Evolutionary conservation across 1,140 invertebrate genomes (phyloP).

Genomic region (Leptonema lineaticorne): DNA sequence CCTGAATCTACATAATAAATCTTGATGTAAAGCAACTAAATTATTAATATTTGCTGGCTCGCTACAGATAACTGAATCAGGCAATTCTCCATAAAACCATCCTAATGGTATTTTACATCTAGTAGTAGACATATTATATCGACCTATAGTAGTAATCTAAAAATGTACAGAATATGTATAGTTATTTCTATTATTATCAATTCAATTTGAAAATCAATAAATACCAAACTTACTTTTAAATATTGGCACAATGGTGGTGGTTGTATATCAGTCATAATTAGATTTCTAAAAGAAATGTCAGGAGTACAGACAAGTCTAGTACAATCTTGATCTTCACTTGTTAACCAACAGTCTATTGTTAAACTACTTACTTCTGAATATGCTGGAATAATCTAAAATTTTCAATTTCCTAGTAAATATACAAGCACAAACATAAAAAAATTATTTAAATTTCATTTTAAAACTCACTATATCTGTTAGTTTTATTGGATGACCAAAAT

Average conservation of each 20-base stretch:
- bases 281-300: slow-evolving; percentile 80
- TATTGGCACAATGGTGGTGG: slow-evolving; percentile 86
- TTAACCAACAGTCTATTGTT: slow-evolving; percentile 86
- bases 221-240: slow-evolving; percentile 69
- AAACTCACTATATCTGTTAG: slow-evolving; percentile 75
- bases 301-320: slow-evolving; percentile 81
- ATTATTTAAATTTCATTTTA: not conserved
- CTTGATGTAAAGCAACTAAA: slow-evolving; percentile 49
- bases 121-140: slow-evolving; percentile 87
- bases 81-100: slow-evolving; percentile 88
- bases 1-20: slow-evolving; percentile 52
- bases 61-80: slow-evolving; percentile 61
- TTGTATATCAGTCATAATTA: slow-evolving; percentile 85
- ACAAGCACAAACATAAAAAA: not conserved
- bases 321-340: slow-evolving; percentile 79
- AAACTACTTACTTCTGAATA: slow-evolving; percentile 84
- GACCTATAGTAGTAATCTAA: slow-evolving; percentile 81
- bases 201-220: not conserved
- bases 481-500: slow-evolving; percentile 82
- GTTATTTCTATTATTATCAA: not conserved
- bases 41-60: slow-evolving; percentile 51
- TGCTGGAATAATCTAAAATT: slow-evolving; percentile 70
- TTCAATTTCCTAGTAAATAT: not conserved
- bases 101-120: slow-evolving; percentile 87
- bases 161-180: slow-evolving; percentile 7